Evolutionary conservation across 2,797 vertebrate genomes (phyloP).

Genomic region (Okamejei kenojei): DNA sequence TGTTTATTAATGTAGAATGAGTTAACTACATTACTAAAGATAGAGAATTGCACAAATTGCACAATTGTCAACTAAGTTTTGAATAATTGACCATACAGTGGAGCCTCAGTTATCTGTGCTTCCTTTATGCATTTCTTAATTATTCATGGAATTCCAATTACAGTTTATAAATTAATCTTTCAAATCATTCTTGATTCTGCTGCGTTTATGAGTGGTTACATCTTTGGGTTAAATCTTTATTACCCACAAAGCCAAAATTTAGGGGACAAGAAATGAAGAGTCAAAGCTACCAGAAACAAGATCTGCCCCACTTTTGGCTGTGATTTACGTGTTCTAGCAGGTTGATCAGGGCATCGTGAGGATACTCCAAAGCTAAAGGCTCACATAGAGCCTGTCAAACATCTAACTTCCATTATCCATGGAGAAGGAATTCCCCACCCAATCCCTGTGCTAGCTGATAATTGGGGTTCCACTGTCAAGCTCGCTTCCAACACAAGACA

Average conservation of each 20-base stretch:
- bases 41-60: conserved; percentile 1
- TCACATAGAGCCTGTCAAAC: not conserved
- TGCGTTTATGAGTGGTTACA: not conserved
- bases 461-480: conserved; percentile 4
- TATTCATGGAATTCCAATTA: not conserved
- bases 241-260: not conserved
- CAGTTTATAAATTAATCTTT: not conserved
- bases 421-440: not conserved
- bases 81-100: conserved; percentile 32
- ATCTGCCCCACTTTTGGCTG: not conserved
- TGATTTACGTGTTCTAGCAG: not conserved
- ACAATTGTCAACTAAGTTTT: not conserved
- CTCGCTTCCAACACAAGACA: not conserved
- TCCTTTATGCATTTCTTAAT: conserved; percentile 1
- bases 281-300: not conserved
- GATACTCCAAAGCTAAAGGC: not conserved
- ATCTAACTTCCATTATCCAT: not conserved
- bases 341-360: not conserved
- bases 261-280: not conserved
- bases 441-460: not conserved
- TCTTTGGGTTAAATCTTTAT: not conserved
- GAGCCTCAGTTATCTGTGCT: conserved; percentile 23
- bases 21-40: not conserved
- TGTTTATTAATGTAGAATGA: not conserved
- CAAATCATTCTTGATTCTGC: not conserved